Conservation (phyloP, 2,888 invertebrate species). For the Gymnoscelis rufifasciata region DNA sequence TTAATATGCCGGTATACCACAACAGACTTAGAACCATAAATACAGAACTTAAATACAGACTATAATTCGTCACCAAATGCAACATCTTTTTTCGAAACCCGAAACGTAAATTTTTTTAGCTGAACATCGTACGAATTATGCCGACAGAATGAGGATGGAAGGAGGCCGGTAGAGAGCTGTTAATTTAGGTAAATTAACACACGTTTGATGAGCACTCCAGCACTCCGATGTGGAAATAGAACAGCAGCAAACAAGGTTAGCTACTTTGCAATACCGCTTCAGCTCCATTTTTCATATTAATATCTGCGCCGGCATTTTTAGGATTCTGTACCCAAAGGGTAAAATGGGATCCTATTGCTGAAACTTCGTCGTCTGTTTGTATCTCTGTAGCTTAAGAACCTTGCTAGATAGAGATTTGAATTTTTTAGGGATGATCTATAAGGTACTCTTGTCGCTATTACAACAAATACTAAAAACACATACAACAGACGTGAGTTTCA, state of each 20-base stretch:
- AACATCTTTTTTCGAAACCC: slow-evolving; percentile 12
- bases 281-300: no score
- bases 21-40: slow-evolving; percentile 9
- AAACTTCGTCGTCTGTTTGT: no score
- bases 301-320: no score
- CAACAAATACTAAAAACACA: no score
- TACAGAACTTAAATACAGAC: slow-evolving; percentile 14
- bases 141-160: slow-evolving; percentile 14
- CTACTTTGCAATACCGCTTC: not conserved
- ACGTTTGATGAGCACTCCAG: slow-evolving; percentile 30
- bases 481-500: no score
- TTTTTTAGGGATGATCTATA: no score
- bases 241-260: slow-evolving; percentile 1
- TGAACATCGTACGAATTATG: slow-evolving; percentile 15
- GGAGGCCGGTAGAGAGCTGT: slow-evolving; percentile 26
- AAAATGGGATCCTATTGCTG: no score
- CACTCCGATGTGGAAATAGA: slow-evolving; percentile 20
- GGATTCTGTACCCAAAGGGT: no score
- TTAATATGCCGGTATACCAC: slow-evolving; percentile 13
- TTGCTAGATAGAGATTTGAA: no score
- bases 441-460: no score
- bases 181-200: slow-evolving; percentile 34
- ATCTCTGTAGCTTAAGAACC: no score
- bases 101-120: not conserved
- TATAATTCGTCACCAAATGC: slow-evolving; percentile 14